Evolutionary conservation across 2,113 vertebrate species (phyloP), one percentile per base, ranked within the genome.

Genomic region (Solenodon paradoxus): DNA sequence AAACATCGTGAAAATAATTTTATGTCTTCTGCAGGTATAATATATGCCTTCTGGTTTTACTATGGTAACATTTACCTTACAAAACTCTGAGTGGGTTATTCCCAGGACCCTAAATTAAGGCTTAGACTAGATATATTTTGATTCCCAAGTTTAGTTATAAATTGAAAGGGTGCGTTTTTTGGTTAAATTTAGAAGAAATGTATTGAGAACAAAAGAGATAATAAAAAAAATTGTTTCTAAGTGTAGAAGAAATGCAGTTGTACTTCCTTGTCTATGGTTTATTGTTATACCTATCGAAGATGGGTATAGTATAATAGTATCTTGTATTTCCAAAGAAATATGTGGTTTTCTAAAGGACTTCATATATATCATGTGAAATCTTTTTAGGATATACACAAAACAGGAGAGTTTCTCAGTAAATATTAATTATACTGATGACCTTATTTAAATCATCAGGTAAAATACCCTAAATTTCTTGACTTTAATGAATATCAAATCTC

Each of bases 311-410:
- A 12, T 51, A 61, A 77, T 47, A 64, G 30, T 42, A 63, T 75
- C 22, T 79, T 74, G 10, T 68, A 64, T 95, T 92, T 92, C 47
- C 57, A 71, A 71, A 86, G 19, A 5, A 66, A 55, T 51, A 35
- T 75, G 10, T 91, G 53, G 4, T 83, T 85, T 94, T 94, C 66
- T 81, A 64, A 55, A 53, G 89, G 64, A 49, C 13, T 90, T 94
- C 35, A 61, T 38, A 13, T 30, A 24, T 72, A 38, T 72, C 35
- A 68, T 87, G 86, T 83, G 75, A 79, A 35, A 74, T 84, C 20
- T 51, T 69, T 68, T 49, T 68, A 47, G 53, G 26, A 94, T 61
- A 16, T 59, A 40, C 0, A 12, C 42, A 17, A 57, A 64, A 57
- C 20, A 59, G 51, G 6, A 3, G 57, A 75, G 32, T 71, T 85